Evolutionary conservation across 2,888 invertebrate species (phyloP), one percentile per base, ranked within the genome.

Genomic region (Pollenia labialis): DNA sequence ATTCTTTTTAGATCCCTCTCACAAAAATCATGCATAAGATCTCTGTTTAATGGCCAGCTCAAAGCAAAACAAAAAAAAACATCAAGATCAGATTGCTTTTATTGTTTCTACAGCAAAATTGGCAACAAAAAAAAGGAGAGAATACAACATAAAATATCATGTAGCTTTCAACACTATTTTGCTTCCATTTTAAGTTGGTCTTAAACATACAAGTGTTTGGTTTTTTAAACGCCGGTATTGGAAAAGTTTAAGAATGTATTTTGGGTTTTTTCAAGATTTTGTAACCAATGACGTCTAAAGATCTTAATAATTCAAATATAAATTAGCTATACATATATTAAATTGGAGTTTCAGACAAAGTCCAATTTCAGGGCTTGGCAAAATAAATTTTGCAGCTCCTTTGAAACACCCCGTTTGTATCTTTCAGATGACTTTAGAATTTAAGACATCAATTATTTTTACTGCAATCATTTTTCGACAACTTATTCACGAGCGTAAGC

Each of bases 141-240:
- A 75, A 72, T 72, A 71, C 64, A 83, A 86, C 84, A 81, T 50
- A 68, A 84, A 87, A 87, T 87, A 87, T 87, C 87, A 84, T 84
- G 84, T 84, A 77, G 84, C 84, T 87, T 87, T 87, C 84, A 87
- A 87, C 87, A 87, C 87, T 84, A 74, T 84, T 84, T 87, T 84
- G 81, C 84, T 87, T 77, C 81, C 87, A 84, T 84, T 87, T 84
- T 76, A 80, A 85, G 68, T 68, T 82, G 54, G n/a, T 1, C 52
- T 79, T 72, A 16, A 77, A 62, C 54, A 42, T 66, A 32, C n/a
- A 54, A 52, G n/a, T 52, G 10, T 10, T 32, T 48, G 23, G 23
- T 44, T 32, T 66, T 58, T 42, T 52, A 12, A 23, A 58, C 50
- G n/a, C 12, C 18, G n/a, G 10, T 56, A 12, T 54, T 52, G 8